Conservation (phyloP, 2,113 vertebrate species). For the Hiodon alosoides region DNA sequence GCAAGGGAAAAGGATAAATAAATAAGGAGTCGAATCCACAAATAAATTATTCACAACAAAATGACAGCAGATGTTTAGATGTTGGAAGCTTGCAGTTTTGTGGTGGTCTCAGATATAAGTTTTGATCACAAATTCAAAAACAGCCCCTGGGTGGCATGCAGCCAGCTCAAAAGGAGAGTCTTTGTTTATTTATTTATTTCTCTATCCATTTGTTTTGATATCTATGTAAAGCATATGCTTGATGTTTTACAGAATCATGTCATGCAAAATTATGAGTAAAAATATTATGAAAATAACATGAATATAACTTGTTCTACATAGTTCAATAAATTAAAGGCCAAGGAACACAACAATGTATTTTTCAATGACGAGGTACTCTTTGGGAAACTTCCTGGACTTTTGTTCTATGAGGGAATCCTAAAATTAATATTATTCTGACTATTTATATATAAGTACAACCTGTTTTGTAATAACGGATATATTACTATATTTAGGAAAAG, state of each 20-base stretch:
- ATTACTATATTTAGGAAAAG: slow-evolving; percentile 2
- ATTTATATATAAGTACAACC: slow-evolving; percentile 8
- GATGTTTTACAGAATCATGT: background rate
- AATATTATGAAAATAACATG: background rate
- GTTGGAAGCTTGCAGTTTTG: slow-evolving; percentile 50
- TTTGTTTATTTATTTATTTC: slow-evolving; percentile 13
- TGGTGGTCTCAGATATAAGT: slow-evolving; percentile 49
- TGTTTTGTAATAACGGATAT: slow-evolving; percentile 3
- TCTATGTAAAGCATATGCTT: slow-evolving; percentile 7
- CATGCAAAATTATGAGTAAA: background rate
- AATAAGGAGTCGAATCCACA: slow-evolving; percentile 55
- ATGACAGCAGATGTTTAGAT: slow-evolving; percentile 62
- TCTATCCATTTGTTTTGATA: slow-evolving; percentile 29
- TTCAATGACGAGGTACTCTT: background rate
- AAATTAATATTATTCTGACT: slow-evolving; percentile 2
- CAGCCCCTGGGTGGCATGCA: slow-evolving; percentile 48
- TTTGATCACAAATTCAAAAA: slow-evolving; percentile 64
- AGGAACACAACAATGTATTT: background rate
- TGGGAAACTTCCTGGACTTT: background rate
- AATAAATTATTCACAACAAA: slow-evolving; percentile 60
- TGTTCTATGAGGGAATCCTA: background rate
- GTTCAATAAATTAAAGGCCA: background rate
- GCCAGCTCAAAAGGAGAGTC: slow-evolving; percentile 33
- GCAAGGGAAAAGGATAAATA: slow-evolving; percentile 14
- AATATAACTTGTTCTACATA: background rate